Base-by-base conservation (phyloP, 2,797 vertebrate genomes). In the Clamator glandarius region DNA sequence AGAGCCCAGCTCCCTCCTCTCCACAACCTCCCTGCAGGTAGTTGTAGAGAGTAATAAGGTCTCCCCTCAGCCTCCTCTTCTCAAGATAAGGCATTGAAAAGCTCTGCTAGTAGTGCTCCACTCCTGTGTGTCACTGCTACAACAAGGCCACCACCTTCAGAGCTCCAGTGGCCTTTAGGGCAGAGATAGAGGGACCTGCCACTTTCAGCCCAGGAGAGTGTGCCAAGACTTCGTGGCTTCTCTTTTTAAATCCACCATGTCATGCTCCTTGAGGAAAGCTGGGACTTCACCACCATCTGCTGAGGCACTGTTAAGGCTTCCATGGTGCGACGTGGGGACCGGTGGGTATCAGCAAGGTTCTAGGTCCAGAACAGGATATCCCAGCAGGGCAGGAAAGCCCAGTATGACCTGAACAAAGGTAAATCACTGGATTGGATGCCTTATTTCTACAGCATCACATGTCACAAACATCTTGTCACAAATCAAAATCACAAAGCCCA, bases 301-400 rank as follows among this genome's bases (percentile, higher is more conserved):
- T 13, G 31, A 74, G 17, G 15, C 44, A 36, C 11, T 4, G 26
- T 26, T 16, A 54, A 36, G 14, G 11, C 33, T 41, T 28, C 26
- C 0, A 2, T 42, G 39, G 16, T 20, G 62, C 1, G 6, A 50
- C 17, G 26, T 12, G 10, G 26, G 23, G 8, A 46, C 23, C 0
- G 1, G 15, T 35, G 59, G 1, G 0, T 11, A 33, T 10, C 1
- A 1, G 1, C 1, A 68, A 41, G 50, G 33, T 20, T 36, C 4
- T 11, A 36, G 14, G 25, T 77, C 29, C 17, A 46, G 48, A 90
- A 59, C 1, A 8, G 17, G n/a, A 8, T 33, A 24, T 62, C 18
- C 16, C 55, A 21, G 29, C 17, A 66, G 19, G 11, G 21, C 31
- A 91, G n/a, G 48, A 54, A 76, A 87, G 21, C 33, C 23, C 1